A percentile compares a stretch with the other conserved stretches of the same genome.
Conservation (phyloP, 2,888 invertebrate species). For the Imbricaverruca yamaguchii region DNA sequence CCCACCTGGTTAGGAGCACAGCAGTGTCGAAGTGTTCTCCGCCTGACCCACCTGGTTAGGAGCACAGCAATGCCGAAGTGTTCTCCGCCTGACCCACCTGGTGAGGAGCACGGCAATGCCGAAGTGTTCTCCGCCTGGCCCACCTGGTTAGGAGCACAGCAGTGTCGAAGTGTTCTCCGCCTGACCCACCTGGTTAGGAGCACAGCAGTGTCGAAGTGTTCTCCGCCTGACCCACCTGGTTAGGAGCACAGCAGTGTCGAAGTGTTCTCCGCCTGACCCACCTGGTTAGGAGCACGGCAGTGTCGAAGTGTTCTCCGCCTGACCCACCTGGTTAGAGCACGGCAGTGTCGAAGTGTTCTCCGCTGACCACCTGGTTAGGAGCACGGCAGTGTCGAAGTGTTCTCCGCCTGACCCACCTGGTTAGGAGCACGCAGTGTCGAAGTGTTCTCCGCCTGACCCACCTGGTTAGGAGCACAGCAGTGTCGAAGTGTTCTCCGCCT, state of each 20-base stretch:
- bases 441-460: no score
- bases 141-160: no score
- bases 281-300: no score
- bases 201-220: not conserved
- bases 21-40: no score
- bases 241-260: conserved; percentile 66
- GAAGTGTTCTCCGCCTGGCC: conserved; percentile 49
- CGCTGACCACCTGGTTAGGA: conserved; percentile 62
- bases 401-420: conserved; percentile 39
- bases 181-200: not conserved
- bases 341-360: not conserved
- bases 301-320: no score
- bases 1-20: no score
- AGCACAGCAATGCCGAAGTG: not conserved
- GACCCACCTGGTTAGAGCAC: not conserved
- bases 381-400: conserved; percentile 66
- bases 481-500: not conserved
- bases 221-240: conserved; percentile 54
- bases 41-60: not conserved
- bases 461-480: not conserved
- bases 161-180: no score
- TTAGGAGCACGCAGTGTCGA: no score
- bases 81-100: conserved; percentile 48
- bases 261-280: conserved; percentile 47
- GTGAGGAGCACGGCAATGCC: conserved; percentile 70